Evolutionary conservation across 1,140 invertebrate genomes (phyloP), one percentile per base, ranked within the genome.

Genomic region (Zaprionus ghesquierei): DNA sequence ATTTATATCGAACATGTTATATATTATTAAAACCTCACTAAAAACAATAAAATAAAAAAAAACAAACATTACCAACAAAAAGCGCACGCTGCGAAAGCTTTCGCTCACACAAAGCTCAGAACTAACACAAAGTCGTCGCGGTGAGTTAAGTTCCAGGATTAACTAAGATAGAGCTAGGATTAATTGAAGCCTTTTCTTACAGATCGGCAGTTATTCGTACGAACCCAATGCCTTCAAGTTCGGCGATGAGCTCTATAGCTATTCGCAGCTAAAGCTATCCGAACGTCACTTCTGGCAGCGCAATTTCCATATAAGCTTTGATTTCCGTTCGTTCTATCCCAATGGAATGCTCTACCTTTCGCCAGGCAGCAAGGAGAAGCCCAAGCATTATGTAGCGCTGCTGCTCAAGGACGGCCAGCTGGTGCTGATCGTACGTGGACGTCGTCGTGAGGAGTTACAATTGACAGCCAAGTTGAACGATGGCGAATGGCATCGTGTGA

Each of bases 211-310:
- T 50, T 96, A 97, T 80, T 95, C 95, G 0, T 93, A 96, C 49
- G 96, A 97, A 91, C 94, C 95, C 1, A 95, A 96, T 31, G 97
- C 97, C 12, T 94, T 97, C 6, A 97, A 97, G 92, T 98, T 98
- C 81, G 97, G 97, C 3, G 97, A 98, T 91, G 94, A 94, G 56
- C 90, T 94, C 0, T 94, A 96, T 69, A 97, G 97, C 89, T 95
- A 97, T 86, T 95, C 97, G 0, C 93, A 94, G 66, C 92, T 96
- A 15, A 93, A 95, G 65, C 92, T 96, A 9, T 93, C 94, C 49
- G 93, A 93, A 20, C 93, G 94, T 35, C 94, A 94, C 78, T 94
- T 95, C 64, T 94, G 95, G 93, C 94, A 94, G 64, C 94, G 94
- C 66, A 94, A 95, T 79, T 97, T 97, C 79, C 93, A 94, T 6